Evolutionary conservation across 92 coral and sea anemone genomes (phyloP).

Genomic region (Phenganax stokvisi): DNA sequence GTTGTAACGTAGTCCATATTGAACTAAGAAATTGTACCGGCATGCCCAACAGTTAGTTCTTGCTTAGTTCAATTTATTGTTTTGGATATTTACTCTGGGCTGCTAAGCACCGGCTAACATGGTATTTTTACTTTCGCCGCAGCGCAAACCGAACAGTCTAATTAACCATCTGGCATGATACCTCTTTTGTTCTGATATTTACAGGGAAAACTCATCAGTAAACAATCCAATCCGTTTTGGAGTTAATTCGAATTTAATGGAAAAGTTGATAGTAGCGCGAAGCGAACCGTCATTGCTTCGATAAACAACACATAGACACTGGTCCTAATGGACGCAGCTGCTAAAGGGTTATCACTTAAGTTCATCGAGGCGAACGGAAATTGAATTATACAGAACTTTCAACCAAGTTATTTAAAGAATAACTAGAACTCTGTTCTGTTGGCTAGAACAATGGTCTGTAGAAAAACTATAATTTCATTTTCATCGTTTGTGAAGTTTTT

Average conservation of each 20-base stretch:
- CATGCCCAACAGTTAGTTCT: too few relatives aligned
- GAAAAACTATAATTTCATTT: neutral
- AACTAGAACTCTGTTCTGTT: conserved; percentile 11
- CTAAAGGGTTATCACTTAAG: conserved; percentile 30
- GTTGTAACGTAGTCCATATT: too few relatives aligned
- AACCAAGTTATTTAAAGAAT: conserved; percentile 27
- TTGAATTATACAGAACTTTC: conserved; percentile 26
- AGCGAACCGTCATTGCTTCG: conserved; percentile 31
- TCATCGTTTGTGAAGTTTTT: neutral
- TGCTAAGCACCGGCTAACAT: too few relatives aligned
- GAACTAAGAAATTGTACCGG: too few relatives aligned
- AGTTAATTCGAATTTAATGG: conserved; percentile 28
- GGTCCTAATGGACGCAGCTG: conserved; percentile 37
- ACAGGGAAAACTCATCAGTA: too few relatives aligned
- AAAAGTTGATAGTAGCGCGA: conserved; percentile 15
- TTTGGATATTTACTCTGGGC: too few relatives aligned
- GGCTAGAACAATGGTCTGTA: neutral
- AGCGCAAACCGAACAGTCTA: too few relatives aligned
- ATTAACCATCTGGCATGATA: too few relatives aligned
- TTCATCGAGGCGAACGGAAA: conserved; percentile 36
- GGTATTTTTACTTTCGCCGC: too few relatives aligned
- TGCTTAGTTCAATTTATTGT: too few relatives aligned
- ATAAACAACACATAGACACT: conserved; percentile 30
- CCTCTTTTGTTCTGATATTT: too few relatives aligned
- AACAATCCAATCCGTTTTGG: neutral